These are phyloP conservation scores for Phyllotreta striolata DNA, from an alignment of 2,888 invertebrate species.

Conservation along the genomic window DNA sequence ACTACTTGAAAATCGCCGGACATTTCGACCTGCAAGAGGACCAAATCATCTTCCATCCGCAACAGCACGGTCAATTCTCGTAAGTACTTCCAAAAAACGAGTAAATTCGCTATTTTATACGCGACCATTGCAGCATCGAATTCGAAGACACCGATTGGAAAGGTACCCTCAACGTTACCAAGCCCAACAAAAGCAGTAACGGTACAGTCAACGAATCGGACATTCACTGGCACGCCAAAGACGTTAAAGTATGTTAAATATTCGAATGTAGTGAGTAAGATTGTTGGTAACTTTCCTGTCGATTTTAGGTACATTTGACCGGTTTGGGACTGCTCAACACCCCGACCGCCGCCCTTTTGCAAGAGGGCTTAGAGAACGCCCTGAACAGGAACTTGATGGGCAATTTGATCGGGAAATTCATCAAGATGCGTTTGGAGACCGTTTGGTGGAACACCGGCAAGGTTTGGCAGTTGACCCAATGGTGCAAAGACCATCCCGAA, in stretches of 20 bases:
- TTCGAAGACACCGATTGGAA: not conserved
- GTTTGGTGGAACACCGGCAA: slow-evolving; percentile 15
- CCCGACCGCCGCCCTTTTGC: not conserved
- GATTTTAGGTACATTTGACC: not conserved
- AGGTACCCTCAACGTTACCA: slow-evolving; percentile 5
- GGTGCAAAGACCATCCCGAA: slow-evolving; percentile 8
- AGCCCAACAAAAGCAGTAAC: slow-evolving; percentile 2
- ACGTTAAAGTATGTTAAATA: not conserved
- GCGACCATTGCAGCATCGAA: not conserved
- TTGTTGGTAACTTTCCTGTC: not conserved
- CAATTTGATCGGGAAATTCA: slow-evolving; percentile 7
- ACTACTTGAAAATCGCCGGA: not conserved
- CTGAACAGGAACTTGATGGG: not conserved
- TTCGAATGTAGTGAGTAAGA: too few relatives aligned
- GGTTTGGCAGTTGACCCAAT: slow-evolving; percentile 4
- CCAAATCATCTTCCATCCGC: not conserved
- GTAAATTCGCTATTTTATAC: too few relatives aligned
- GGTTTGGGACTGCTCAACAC: not conserved
- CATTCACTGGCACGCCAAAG: not conserved
- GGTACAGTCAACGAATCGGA: not conserved
- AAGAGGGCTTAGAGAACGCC: not conserved
- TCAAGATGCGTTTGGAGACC: not conserved
- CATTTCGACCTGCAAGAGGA: not conserved
- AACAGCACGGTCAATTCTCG: slow-evolving; percentile 11
- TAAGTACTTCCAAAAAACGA: not conserved